Percentiles rank a stretch among this genome's conserved stretches.
Evolutionary conservation across 2,888 invertebrate genomes (phyloP).

Genomic region (Galeruca laticollis): DNA sequence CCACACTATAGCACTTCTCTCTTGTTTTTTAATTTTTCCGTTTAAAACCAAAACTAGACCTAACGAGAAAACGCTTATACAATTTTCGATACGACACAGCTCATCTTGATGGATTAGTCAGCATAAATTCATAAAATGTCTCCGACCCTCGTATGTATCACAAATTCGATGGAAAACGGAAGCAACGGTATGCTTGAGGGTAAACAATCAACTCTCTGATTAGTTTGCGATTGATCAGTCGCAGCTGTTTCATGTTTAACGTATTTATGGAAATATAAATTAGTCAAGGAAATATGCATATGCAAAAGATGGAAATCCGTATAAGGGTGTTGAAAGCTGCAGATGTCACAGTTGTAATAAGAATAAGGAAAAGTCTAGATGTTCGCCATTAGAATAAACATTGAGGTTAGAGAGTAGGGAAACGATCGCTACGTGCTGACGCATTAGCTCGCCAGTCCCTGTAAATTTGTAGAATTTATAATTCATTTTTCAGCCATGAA

Average conservation of each 20-base stretch:
- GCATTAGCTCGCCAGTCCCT: no score
- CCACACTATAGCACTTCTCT: no score
- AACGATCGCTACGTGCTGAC: no score
- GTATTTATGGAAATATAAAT: slow-evolving; percentile 8
- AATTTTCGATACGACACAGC: no score
- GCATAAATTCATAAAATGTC: background rate
- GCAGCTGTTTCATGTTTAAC: slow-evolving; percentile 1
- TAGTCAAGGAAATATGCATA: background rate
- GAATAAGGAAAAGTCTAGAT: background rate
- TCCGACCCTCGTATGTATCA: background rate
- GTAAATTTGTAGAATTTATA: no score
- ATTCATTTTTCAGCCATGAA: no score
- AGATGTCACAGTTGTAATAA: background rate
- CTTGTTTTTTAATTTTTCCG: no score
- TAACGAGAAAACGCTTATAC: background rate
- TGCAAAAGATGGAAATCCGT: background rate
- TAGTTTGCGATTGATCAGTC: slow-evolving; percentile 6
- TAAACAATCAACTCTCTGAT: slow-evolving; percentile 4
- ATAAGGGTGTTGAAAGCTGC: background rate
- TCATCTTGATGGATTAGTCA: background rate
- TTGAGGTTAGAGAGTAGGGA: no score
- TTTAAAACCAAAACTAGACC: background rate
- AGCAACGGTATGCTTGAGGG: background rate
- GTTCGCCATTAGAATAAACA: no score
- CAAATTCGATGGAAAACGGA: slow-evolving; percentile 2